Evolutionary conservation across 2,797 vertebrate genomes (phyloP).

Genomic region (Melanotaenia parkinsoni): DNA sequence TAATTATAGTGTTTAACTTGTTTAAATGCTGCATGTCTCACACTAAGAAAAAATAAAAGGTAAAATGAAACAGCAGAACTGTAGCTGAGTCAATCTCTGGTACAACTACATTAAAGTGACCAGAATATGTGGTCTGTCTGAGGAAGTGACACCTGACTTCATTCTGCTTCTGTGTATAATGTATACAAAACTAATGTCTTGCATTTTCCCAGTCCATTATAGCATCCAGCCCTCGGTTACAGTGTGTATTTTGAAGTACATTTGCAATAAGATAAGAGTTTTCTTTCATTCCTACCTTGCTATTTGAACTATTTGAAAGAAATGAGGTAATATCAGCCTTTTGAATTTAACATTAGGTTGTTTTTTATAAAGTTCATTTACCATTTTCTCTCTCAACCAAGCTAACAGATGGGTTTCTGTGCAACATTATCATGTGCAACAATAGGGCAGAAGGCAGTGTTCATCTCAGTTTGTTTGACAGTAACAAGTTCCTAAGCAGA

Average conservation of each 20-base stretch:
- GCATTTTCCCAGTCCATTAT: neutral
- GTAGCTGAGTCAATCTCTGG: neutral
- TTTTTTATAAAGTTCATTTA: neutral
- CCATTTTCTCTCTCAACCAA: neutral
- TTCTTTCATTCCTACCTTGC: neutral
- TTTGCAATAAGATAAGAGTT: neutral
- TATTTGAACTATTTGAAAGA: neutral
- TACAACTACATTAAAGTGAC: neutral
- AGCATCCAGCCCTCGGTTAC: neutral
- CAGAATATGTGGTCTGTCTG: neutral
- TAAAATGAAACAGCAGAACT: neutral
- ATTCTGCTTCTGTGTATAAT: neutral
- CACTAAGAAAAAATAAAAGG: no score
- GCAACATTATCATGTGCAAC: neutral
- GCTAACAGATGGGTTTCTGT: neutral
- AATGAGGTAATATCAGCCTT: neutral
- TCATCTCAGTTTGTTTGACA: neutral
- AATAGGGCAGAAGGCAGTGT: neutral
- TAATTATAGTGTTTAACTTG: neutral
- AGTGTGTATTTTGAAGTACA: neutral
- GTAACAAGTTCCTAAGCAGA: neutral
- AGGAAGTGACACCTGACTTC: neutral
- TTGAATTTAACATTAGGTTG: neutral
- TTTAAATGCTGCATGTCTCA: neutral
- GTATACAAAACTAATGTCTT: neutral